A percentile compares a stretch with the other conserved stretches of the same genome.
These are phyloP conservation scores for Mesitornis unicolor DNA, from an alignment of 2,113 vertebrate species.

Conservation along the genomic window DNA sequence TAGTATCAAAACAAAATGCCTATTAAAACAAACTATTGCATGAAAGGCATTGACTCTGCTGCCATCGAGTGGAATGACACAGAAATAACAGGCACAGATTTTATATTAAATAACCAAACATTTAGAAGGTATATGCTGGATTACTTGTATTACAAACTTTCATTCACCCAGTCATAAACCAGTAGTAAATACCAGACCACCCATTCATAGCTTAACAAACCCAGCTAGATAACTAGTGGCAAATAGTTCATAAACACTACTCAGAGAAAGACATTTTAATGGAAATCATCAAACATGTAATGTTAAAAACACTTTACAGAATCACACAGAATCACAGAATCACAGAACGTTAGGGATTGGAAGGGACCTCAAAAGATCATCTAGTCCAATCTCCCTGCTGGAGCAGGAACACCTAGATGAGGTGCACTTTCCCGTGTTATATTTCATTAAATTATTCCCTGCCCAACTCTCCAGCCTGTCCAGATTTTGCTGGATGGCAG, in stretches of 20 bases:
- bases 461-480: too few species aligned
- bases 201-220: neutral
- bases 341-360: too few species aligned
- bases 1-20: neutral
- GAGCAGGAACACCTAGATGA: too few species aligned
- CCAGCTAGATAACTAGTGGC: neutral
- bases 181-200: neutral
- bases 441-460: too few species aligned
- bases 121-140: neutral
- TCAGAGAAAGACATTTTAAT: neutral
- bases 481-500: too few species aligned
- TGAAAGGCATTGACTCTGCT: neutral
- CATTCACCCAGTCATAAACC: neutral
- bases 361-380: too few species aligned
- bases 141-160: neutral
- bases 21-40: neutral
- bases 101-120: neutral
- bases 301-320: neutral
- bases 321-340: too few species aligned
- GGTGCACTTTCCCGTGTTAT: too few species aligned
- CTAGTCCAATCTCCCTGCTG: too few species aligned
- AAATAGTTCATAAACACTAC: neutral
- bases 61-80: constrained; percentile 9
- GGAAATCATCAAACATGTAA: neutral
- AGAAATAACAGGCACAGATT: neutral